A percentile compares a stretch with the other conserved stretches of the same genome.
phyloP scores from a whole-genome alignment of 2,113 vertebrate genomes.

The Chaetorhynchus papuensis region DNA sequence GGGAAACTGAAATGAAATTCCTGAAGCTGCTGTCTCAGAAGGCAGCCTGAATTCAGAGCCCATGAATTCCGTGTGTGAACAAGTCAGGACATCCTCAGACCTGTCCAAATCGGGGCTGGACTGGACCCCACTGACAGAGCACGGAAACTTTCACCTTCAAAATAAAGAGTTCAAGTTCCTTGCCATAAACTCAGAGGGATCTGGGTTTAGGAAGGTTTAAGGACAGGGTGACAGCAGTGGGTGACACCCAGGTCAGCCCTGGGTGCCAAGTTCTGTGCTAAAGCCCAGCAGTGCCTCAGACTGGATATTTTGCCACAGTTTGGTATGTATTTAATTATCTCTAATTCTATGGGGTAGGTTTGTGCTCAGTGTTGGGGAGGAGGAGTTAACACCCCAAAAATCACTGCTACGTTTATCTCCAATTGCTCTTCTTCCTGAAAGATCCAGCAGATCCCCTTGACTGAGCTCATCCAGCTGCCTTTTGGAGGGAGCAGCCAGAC shows the following conservation, averaged over 20 bases:
- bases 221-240: background rate
- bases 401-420: background rate
- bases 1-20: background rate
- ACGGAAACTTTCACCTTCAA: background rate
- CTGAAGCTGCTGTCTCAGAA: background rate
- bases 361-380: background rate
- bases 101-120: background rate
- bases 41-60: background rate
- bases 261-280: background rate
- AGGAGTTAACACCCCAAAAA: background rate
- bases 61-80: accelerated
- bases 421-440: background rate
- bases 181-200: background rate
- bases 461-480: background rate
- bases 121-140: background rate
- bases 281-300: background rate
- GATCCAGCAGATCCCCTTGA: background rate
- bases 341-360: background rate
- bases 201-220: background rate
- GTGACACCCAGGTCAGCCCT: background rate
- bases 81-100: background rate
- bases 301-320: background rate
- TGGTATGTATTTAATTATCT: background rate
- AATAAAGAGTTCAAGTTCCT: background rate
- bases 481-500: background rate